phyloP scores from a whole-genome alignment of 2,888 invertebrate species.

The Leptothorax acervorum region DNA sequence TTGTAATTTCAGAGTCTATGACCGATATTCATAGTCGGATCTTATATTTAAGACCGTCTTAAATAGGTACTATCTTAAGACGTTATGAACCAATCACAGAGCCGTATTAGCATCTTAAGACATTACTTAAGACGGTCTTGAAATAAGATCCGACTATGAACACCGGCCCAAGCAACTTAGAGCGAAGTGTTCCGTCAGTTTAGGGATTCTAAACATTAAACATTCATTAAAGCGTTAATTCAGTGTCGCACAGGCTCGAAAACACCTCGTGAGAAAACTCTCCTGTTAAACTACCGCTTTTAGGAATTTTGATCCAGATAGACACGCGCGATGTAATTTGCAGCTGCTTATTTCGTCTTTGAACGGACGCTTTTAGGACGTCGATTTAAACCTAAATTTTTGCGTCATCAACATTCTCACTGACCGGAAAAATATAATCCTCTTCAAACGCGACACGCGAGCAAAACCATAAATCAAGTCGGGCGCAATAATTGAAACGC shows the following conservation, averaged over 20 bases:
- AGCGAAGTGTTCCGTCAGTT: not conserved
- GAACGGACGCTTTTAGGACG: not conserved
- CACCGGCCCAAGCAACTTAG: not conserved
- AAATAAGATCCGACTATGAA: too few species aligned
- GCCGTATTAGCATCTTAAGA: too few species aligned
- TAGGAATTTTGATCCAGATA: not conserved
- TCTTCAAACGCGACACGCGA: constrained; percentile 20
- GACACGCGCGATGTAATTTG: constrained; percentile 9
- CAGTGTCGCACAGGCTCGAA: not conserved
- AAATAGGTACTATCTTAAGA: too few species aligned
- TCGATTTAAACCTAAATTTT: constrained; percentile 12
- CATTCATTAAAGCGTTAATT: constrained; percentile 10
- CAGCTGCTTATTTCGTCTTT: constrained; percentile 15
- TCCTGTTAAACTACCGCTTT: constrained; percentile 11
- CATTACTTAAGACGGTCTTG: too few species aligned
- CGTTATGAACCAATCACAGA: too few species aligned
- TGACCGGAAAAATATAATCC: constrained; percentile 45
- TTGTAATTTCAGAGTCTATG: not conserved
- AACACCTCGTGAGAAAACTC: not conserved
- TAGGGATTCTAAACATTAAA: constrained; percentile 14
- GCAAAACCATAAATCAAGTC: constrained; percentile 47
- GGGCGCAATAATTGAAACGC: constrained; percentile 48
- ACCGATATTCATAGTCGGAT: too few species aligned
- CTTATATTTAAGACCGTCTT: too few species aligned
- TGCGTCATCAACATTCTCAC: not conserved